Base-by-base conservation (phyloP, 1,140 invertebrate genomes). In the Berghia stephanieae region DNA sequence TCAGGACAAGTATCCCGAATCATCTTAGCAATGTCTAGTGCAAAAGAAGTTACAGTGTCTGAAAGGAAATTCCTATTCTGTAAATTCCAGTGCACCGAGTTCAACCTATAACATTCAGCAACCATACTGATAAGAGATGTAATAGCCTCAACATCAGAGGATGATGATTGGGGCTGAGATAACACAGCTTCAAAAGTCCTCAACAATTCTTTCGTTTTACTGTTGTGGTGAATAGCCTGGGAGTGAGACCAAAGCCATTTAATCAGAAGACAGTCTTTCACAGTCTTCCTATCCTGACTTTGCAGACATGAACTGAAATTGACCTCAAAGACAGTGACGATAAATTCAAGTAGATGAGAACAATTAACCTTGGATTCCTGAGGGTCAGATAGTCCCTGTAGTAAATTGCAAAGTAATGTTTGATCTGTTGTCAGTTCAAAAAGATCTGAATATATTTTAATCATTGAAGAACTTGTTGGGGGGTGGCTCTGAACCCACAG, bases 281-380 rank as follows among this genome's bases (percentile, higher is more conserved):
- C 1, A 6, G 27, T 5, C 44, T 42, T 43, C 36, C 60, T 55
- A 24, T 60, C 49, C 27, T 57, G 38, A 40, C 18, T 42, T 63
- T 49, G 24, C 2, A 63, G 38, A 75, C 36, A 75, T 31, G 6
- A 27, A 27, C 43, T 40, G 24, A 60, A 75, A 44, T 75, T 63
- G 34, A 60, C n/a, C 63, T 75, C 72, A 63, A 75, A 75, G 36
- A 75, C 4, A 13, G 72, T 42, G 38, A 63, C 55, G 44, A 75
- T 21, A 75, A 46, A 75, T 42, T n/a, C n/a, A n/a, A n/a, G n/a
- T n/a, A n/a, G n/a, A n/a, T n/a, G n/a, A n/a, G n/a, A n/a, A n/a
- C n/a, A n/a, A n/a, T n/a, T n/a, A n/a, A n/a, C n/a, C n/a, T n/a
- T n/a, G n/a, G n/a, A n/a, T n/a, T n/a, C n/a, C n/a, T n/a, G n/a